A percentile compares a stretch with the other conserved stretches of the same genome.
phyloP scores from a whole-genome alignment of 2,113 vertebrate species.

The Cyprinodon brontotheroides region DNA sequence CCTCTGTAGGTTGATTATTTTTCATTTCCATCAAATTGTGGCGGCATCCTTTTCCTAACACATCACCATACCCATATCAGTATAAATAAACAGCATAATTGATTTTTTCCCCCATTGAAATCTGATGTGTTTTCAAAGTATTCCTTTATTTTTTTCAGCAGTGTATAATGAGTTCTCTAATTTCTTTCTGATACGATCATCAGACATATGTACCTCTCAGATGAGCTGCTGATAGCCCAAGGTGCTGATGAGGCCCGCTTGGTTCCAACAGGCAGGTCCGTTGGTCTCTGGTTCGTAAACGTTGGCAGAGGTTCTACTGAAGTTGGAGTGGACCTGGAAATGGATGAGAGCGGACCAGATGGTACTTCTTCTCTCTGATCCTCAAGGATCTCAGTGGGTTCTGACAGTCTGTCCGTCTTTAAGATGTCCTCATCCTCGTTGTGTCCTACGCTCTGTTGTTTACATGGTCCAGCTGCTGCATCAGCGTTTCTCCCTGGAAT shows the following conservation, averaged over 20 bases:
- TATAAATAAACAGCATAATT: too few relatives aligned
- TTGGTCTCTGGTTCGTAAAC: constrained; percentile 66
- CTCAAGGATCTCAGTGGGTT: neutral
- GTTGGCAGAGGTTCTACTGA: constrained; percentile 51
- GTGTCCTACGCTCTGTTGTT: neutral
- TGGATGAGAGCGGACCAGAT: neutral
- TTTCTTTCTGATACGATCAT: neutral
- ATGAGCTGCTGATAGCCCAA: constrained; percentile 15
- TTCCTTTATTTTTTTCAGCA: too few relatives aligned
- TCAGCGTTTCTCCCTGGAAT: neutral
- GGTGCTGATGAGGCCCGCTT: constrained; percentile 17
- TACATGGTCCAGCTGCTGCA: rapidly evolving
- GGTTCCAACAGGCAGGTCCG: constrained; percentile 33
- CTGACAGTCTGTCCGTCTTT: neutral
- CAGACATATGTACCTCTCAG: constrained; percentile 45
- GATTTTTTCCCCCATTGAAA: too few relatives aligned
- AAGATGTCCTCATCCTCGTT: neutral
- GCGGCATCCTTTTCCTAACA: too few relatives aligned
- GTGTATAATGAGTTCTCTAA: too few relatives aligned
- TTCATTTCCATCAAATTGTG: too few relatives aligned
- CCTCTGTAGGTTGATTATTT: too few relatives aligned
- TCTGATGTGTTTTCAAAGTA: too few relatives aligned
- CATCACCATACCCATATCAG: too few relatives aligned
- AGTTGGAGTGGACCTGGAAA: constrained; percentile 1
- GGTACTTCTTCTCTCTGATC: neutral